A percentile compares a stretch with the other conserved stretches of the same genome.
Evolutionary conservation across 2,113 vertebrate species (phyloP).

Genomic region (Channa argus): DNA sequence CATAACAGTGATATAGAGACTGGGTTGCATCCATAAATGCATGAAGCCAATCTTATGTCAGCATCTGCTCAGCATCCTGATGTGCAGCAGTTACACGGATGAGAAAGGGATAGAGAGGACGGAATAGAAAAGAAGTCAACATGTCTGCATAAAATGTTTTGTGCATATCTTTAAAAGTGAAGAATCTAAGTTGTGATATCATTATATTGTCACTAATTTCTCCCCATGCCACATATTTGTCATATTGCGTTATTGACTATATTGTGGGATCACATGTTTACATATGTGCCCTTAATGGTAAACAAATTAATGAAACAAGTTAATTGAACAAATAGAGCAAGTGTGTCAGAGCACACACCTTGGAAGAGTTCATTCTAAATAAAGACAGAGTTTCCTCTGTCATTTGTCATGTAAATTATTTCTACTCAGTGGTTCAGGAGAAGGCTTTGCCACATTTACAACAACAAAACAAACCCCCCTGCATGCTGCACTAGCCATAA

Average conservation of each 20-base stretch:
- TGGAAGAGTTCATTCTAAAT: too few relatives aligned
- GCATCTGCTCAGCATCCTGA: slow-evolving; percentile 52
- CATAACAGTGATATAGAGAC: slow-evolving; percentile 47
- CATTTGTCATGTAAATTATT: too few relatives aligned
- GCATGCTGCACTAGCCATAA: neutral
- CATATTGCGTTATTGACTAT: too few relatives aligned
- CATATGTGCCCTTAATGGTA: too few relatives aligned
- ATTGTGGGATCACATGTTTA: too few relatives aligned
- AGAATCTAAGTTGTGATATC: too few relatives aligned
- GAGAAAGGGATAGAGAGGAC: neutral
- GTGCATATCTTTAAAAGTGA: neutral
- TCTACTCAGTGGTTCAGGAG: neutral
- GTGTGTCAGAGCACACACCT: too few relatives aligned
- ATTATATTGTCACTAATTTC: too few relatives aligned
- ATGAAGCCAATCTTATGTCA: slow-evolving; percentile 66
- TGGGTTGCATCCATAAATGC: slow-evolving; percentile 61
- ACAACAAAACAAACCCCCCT: neutral
- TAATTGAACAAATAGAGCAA: too few relatives aligned
- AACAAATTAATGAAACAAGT: too few relatives aligned
- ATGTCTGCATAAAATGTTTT: neutral
- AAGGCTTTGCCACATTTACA: neutral
- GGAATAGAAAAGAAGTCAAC: neutral
- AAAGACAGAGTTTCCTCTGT: too few relatives aligned
- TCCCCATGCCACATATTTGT: too few relatives aligned
- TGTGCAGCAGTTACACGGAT: slow-evolving; percentile 30